Evolutionary conservation across 2,797 vertebrate species (phyloP).

Genomic region (Anisognathus igniventris): DNA sequence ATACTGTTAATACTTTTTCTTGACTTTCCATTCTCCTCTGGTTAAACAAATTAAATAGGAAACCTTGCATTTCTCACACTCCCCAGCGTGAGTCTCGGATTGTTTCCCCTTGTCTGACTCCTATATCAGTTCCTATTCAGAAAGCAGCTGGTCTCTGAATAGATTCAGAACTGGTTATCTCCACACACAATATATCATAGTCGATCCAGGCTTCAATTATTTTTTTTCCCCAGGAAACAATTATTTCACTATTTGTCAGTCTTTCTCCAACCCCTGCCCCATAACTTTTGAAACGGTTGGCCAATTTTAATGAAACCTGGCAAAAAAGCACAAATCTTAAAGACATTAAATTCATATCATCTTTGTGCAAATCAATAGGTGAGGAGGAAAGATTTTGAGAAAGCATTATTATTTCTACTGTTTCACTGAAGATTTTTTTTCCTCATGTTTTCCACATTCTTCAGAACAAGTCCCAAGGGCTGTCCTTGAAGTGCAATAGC

Average conservation of each 20-base stretch:
- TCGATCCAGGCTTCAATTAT: background rate
- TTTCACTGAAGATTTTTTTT: background rate
- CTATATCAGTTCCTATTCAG: constrained; percentile 24
- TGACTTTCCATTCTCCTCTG: background rate
- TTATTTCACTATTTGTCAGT: constrained; percentile 18
- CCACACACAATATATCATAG: background rate
- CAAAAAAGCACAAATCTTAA: background rate
- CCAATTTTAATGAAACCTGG: constrained; percentile 27
- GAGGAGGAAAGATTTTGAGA: background rate
- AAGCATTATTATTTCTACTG: background rate
- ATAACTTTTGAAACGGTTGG: background rate
- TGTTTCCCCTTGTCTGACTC: constrained; percentile 36
- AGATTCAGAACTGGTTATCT: constrained; percentile 28
- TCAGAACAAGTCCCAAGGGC: background rate
- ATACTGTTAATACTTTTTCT: background rate
- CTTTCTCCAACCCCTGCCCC: background rate
- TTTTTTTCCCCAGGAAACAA: background rate
- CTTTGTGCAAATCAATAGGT: constrained; percentile 18
- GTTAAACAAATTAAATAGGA: constrained; percentile 3
- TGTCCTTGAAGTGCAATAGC: background rate
- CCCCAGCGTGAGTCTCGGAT: background rate
- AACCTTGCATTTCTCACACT: background rate
- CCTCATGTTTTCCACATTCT: background rate
- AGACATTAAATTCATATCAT: constrained; percentile 10
- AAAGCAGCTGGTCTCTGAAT: constrained; percentile 20